These are phyloP conservation scores for Aeoliscus strigatus DNA, from an alignment of 2,797 vertebrate species.

Conservation along the genomic window DNA sequence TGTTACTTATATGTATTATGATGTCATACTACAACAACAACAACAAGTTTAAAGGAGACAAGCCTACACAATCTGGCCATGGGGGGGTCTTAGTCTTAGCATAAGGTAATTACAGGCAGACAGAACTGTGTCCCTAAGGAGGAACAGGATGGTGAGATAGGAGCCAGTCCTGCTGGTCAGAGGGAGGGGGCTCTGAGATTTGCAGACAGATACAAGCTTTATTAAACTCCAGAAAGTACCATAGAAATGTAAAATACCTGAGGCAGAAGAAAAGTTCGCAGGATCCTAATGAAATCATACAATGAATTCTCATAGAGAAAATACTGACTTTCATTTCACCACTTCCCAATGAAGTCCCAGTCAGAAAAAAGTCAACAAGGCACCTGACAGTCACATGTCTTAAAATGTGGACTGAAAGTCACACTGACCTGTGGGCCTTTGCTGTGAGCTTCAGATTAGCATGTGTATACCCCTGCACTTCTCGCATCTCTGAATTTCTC, in stretches of 20 bases:
- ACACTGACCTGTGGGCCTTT: conserved; percentile 2
- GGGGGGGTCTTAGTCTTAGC: conserved; percentile 19
- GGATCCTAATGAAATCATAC: conserved; percentile 55
- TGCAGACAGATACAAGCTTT: conserved; percentile 60
- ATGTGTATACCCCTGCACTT: not conserved
- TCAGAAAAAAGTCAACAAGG: too few relatives aligned
- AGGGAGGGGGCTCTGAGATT: conserved; percentile 45
- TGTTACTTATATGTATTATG: conserved; percentile 14
- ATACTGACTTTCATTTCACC: conserved; percentile 20
- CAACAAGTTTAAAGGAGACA: conserved; percentile 6
- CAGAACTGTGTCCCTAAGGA: conserved; percentile 28
- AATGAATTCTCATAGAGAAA: conserved; percentile 35
- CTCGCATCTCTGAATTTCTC: conserved; percentile 6
- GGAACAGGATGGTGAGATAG: conserved; percentile 35
- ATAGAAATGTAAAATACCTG: conserved; percentile 64
- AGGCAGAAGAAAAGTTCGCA: conserved; percentile 42
- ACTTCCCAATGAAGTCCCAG: conserved; percentile 17
- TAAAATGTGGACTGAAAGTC: conserved; percentile 14
- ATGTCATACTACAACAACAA: conserved; percentile 9
- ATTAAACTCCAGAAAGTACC: conserved; percentile 66
- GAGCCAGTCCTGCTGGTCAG: conserved; percentile 40
- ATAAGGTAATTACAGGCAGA: conserved; percentile 51
- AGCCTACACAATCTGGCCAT: conserved; percentile 10
- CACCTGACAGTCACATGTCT: too few relatives aligned
- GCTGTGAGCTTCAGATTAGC: not conserved